A percentile compares a stretch with the other conserved stretches of the same genome.
Conservation (phyloP, 30 jellyfish, hydroid and myxozoan genomes). For the Calvadosia cruxmelitensis region DNA sequence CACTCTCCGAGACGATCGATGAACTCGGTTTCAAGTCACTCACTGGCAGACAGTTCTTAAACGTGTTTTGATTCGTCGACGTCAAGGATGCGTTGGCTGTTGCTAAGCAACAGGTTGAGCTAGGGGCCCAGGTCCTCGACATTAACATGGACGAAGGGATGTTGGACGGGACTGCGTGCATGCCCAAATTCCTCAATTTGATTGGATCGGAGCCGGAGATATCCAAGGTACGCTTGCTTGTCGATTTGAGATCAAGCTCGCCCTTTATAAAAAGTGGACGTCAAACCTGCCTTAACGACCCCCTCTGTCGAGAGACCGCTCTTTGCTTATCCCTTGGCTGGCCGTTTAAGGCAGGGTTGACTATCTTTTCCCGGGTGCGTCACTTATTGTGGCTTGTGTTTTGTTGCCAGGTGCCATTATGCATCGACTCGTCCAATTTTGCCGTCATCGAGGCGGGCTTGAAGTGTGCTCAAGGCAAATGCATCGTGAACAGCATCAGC, state of each 20-base stretch:
- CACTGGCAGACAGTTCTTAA: too few species aligned
- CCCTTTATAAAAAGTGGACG: too few species aligned
- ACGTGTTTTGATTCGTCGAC: neutral
- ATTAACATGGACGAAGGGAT: constrained; percentile 97
- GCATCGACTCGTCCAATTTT: constrained; percentile 91
- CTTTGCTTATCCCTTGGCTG: neutral
- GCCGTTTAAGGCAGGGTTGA: neutral
- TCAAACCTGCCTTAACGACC: neutral
- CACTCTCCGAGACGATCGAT: too few species aligned
- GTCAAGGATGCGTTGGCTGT: constrained; percentile 77
- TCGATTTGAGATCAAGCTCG: too few species aligned
- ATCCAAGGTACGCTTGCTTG: constrained; percentile 41
- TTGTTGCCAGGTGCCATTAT: constrained; percentile 98
- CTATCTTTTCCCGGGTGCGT: too few species aligned
- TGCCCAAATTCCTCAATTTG: constrained; percentile 65
- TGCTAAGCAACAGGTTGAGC: constrained; percentile 85
- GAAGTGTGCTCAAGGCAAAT: constrained; percentile 91
- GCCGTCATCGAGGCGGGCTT: constrained; percentile 90
- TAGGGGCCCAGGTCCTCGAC: constrained; percentile 95
- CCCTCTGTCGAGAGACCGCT: neutral
- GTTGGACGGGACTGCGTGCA: constrained; percentile 81
- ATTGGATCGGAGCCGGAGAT: constrained; percentile 94
- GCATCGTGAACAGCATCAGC: constrained; percentile 89
- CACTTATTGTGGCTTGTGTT: too few species aligned
- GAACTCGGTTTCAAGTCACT: too few species aligned